A percentile compares a stretch with the other conserved stretches of the same genome.
Evolutionary conservation across 2,113 vertebrate species (phyloP).

Genomic region (Ammodytes dubius): DNA sequence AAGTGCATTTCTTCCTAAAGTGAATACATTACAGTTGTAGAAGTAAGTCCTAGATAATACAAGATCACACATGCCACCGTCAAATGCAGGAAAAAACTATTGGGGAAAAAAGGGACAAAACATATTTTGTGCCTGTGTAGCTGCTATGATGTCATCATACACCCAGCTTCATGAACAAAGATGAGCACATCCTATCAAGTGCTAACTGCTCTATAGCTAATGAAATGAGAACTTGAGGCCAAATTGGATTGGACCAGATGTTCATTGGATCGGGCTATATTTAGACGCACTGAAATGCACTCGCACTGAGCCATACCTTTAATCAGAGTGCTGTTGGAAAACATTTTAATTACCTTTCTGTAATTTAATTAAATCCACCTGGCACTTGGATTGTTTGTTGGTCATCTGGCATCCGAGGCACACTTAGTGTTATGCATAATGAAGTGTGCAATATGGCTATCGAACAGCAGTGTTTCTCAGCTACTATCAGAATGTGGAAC

Average conservation of each 20-base stretch:
- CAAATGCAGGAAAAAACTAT: neutral
- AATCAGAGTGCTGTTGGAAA: conserved; percentile 61
- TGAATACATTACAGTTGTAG: neutral
- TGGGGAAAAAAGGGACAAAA: conserved; percentile 18
- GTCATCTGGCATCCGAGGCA: neutral
- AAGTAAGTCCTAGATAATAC: neutral
- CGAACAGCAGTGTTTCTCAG: neutral
- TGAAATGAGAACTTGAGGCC: conserved; percentile 74
- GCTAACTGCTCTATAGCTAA: conserved; percentile 77
- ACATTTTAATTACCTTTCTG: conserved; percentile 53
- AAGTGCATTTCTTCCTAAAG: neutral
- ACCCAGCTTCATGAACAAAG: conserved; percentile 67
- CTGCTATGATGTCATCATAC: conserved; percentile 51
- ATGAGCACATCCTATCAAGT: conserved; percentile 76
- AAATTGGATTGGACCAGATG: conserved; percentile 79
- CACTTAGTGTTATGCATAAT: conserved; percentile 18
- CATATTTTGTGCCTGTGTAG: conserved; percentile 1
- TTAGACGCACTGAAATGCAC: conserved; percentile 54
- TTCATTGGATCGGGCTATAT: conserved; percentile 57
- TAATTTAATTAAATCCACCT: conserved; percentile 59
- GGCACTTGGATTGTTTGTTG: conserved; percentile 26
- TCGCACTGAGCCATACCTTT: conserved; percentile 40
- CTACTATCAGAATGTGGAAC: neutral
- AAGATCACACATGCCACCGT: neutral
- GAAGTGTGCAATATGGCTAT: neutral